Percentiles rank a stretch among this genome's conserved stretches.
These are phyloP conservation scores for Bolinopsis microptera DNA, from an alignment of 37 sponge, comb jelly and placozoan genomes.

Conservation along the genomic window DNA sequence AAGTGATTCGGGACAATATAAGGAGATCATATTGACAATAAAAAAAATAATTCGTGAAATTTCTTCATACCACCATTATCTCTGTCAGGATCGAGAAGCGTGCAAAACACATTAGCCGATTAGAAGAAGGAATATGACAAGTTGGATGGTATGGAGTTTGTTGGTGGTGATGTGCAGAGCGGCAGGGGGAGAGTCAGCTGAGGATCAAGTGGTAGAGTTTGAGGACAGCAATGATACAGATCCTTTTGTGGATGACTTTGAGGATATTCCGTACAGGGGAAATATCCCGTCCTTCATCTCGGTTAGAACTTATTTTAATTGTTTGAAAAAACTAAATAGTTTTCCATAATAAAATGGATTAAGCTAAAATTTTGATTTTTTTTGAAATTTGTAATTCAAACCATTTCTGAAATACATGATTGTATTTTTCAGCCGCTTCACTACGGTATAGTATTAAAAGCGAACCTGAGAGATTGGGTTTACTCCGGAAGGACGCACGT, in stretches of 20 bases:
- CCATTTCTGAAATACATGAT: not conserved
- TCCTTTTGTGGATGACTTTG: not conserved
- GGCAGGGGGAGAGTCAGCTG: not conserved
- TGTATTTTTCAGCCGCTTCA: constrained; percentile 1
- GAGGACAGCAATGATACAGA: not conserved
- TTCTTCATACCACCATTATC: no score
- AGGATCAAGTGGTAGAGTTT: not conserved
- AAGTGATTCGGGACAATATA: no score
- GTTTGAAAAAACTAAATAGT: no score
- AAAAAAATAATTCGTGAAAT: no score
- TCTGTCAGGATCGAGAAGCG: no score
- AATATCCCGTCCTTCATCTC: not conserved
- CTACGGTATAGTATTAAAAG: constrained; percentile 4
- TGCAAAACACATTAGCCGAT: no score
- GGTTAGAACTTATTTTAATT: no score
- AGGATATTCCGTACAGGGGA: not conserved
- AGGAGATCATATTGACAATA: no score
- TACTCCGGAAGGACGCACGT: not conserved
- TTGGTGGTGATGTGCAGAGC: not conserved
- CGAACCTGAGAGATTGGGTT: not conserved
- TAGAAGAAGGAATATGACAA: no score
- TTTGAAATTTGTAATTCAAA: not conserved
- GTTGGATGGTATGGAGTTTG: no score
- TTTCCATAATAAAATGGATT: no score
- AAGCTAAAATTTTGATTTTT: not conserved